Conservation (phyloP, 35 echinoderm and acorn worm species). For the Eucidaris tribuloides region DNA sequence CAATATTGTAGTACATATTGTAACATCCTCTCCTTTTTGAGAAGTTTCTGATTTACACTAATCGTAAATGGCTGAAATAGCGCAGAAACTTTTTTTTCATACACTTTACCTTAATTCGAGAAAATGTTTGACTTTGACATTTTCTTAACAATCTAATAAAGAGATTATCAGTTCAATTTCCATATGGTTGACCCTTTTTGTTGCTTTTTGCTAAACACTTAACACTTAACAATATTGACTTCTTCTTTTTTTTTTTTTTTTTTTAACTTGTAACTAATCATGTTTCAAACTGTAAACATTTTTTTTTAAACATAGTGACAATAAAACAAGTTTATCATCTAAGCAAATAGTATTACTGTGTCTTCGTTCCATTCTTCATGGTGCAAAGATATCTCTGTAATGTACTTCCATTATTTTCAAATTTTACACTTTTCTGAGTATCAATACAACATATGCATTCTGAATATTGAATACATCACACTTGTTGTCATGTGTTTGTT, state of each 20-base stretch:
- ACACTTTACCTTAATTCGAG: background rate
- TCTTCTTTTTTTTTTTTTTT: too few species aligned
- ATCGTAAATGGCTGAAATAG: background rate
- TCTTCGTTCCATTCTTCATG: background rate
- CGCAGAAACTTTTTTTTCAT: background rate
- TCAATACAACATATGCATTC: background rate
- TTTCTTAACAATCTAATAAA: background rate
- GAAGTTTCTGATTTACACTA: background rate
- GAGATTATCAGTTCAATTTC: background rate
- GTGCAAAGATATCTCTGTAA: background rate
- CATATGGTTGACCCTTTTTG: background rate
- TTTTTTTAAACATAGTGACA: background rate
- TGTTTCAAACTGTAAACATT: background rate
- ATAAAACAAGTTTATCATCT: background rate
- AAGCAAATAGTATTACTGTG: background rate
- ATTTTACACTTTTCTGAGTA: background rate
- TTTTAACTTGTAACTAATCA: background rate
- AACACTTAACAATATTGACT: too few species aligned
- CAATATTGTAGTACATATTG: conserved; percentile 5
- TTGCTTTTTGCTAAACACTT: too few species aligned
- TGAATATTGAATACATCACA: background rate
- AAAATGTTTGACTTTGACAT: background rate
- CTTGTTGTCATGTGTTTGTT: background rate
- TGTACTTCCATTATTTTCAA: background rate
- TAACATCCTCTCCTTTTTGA: conserved; percentile 1